These are phyloP conservation scores for Pollachius pollachius DNA, from an alignment of 2,113 vertebrate genomes.

Conservation along the genomic window DNA sequence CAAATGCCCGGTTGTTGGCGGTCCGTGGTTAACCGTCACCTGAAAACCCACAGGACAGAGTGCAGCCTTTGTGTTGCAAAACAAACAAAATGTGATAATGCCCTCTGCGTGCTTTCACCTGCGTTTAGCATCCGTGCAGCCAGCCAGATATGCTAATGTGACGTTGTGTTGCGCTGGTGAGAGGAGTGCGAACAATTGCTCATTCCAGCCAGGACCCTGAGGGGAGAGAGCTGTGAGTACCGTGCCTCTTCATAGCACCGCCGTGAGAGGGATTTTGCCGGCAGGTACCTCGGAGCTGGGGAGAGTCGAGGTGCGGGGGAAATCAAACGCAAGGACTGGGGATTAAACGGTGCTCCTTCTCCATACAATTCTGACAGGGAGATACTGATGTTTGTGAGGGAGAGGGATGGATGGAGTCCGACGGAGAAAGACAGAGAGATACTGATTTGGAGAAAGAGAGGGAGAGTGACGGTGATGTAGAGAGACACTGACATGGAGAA, in stretches of 20 bases:
- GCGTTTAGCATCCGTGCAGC: neutral
- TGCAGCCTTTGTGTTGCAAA: neutral
- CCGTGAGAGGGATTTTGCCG: neutral
- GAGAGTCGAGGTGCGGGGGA: neutral
- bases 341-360: too few relatives aligned
- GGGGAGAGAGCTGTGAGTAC: neutral
- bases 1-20: too few relatives aligned
- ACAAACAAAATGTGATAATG: neutral
- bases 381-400: too few relatives aligned
- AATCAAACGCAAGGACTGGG: too few relatives aligned
- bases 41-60: neutral
- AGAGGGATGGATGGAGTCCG: too few relatives aligned
- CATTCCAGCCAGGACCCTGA: neutral
- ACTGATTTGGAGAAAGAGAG: too few relatives aligned
- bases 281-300: neutral
- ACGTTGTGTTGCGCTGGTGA: neutral
- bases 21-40: too few relatives aligned
- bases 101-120: neutral
- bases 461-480: too few relatives aligned
- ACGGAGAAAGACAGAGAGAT: too few relatives aligned
- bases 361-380: too few relatives aligned
- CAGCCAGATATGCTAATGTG: conserved; percentile 1
- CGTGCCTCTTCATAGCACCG: neutral
- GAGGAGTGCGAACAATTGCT: neutral
- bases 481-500: too few relatives aligned